Evolutionary conservation across 2,888 invertebrate species (phyloP).

Genomic region (Sisyra nigra): DNA sequence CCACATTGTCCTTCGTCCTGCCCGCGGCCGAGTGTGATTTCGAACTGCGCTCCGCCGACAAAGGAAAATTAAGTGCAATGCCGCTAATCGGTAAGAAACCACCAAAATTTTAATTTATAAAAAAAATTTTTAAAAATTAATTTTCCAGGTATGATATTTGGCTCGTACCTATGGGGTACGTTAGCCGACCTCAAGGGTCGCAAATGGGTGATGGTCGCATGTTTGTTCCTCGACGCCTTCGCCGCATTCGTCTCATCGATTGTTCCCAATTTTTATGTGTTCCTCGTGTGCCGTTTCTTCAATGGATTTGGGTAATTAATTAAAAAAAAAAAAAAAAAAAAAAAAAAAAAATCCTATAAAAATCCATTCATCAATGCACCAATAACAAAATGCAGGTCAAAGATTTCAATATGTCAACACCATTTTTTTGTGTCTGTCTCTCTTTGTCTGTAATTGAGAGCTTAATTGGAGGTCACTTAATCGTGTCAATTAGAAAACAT

Average conservation of each 20-base stretch:
- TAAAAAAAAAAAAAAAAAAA: conserved; percentile 1
- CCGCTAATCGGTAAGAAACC: conserved; percentile 34
- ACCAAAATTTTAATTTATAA: background rate
- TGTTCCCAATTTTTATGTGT: conserved; percentile 36
- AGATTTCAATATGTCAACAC: background rate
- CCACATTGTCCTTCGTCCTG: conserved; percentile 46
- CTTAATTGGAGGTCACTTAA: background rate
- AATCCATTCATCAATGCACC: background rate
- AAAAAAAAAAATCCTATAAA: too few species aligned
- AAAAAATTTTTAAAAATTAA: conserved; percentile 14
- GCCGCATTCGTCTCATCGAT: conserved; percentile 41
- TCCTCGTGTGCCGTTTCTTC: conserved; percentile 43
- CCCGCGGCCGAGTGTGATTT: conserved; percentile 42
- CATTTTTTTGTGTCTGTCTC: too few species aligned
- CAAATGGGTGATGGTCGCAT: conserved; percentile 44
- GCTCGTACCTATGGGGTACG: conserved; percentile 56
- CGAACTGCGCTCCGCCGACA: conserved; percentile 34
- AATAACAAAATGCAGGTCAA: background rate
- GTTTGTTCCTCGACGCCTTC: conserved; percentile 37
- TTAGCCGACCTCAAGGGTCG: conserved; percentile 50
- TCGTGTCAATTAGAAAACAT: too few species aligned
- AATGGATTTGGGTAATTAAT: conserved; percentile 37
- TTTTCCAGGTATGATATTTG: conserved; percentile 44
- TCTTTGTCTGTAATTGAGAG: background rate
- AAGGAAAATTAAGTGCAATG: conserved; percentile 41